Conservation (phyloP, 2,797 vertebrate species). For the Alcedo quadribrachys region DNA sequence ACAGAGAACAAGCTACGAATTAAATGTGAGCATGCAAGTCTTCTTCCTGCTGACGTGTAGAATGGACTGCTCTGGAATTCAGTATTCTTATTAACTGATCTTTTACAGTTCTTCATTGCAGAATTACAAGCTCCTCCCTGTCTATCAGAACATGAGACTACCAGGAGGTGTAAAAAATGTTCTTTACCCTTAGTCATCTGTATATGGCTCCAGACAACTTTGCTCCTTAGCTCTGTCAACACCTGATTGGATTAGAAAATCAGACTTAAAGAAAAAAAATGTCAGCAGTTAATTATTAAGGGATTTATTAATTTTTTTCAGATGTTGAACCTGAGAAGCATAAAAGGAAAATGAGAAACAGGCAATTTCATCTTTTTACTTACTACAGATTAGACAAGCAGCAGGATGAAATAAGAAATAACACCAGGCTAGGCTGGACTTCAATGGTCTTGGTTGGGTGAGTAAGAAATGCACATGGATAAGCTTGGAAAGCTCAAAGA, state of each 20-base stretch:
- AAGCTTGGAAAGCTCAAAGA: conserved; percentile 28
- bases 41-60: neutral
- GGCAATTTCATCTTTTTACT: conserved; percentile 15
- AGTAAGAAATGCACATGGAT: neutral
- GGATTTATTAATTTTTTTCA: conserved; percentile 67
- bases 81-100: neutral
- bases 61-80: neutral
- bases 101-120: neutral
- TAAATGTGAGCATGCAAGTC: neutral
- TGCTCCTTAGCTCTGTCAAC: conserved; percentile 55
- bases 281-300: conserved; percentile 58
- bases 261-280: neutral
- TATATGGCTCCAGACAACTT: conserved; percentile 30
- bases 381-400: conserved; percentile 42
- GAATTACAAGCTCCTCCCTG: neutral
- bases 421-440: neutral
- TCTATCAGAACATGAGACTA: neutral
- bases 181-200: conserved; percentile 19
- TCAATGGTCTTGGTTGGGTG: neutral
- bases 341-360: conserved; percentile 68
- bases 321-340: conserved; percentile 68
- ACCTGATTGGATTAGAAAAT: conserved; percentile 44
- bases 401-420: conserved; percentile 20
- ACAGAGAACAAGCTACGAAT: neutral
- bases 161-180: neutral